Evolutionary conservation across 2,113 vertebrate species (phyloP).

Genomic region (Thalassarche chlororhynchos): DNA sequence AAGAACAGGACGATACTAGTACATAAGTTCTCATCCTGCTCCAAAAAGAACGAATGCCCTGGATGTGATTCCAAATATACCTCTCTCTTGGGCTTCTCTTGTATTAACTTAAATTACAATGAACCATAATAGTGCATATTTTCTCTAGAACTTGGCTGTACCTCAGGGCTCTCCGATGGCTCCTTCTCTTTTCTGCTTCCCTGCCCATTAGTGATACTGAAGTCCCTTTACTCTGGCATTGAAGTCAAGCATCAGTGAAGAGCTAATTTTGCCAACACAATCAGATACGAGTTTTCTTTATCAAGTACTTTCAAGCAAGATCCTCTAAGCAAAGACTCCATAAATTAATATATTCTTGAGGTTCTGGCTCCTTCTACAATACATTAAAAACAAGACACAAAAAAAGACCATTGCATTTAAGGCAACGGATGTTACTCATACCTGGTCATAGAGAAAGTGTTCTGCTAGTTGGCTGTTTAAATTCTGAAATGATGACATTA

Average conservation of each 20-base stretch:
- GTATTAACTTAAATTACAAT: slow-evolving; percentile 5
- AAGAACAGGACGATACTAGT: neutral
- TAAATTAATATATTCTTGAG: neutral
- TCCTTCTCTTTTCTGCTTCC: neutral
- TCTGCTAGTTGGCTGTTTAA: neutral
- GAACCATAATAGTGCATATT: slow-evolving; percentile 5
- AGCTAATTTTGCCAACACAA: neutral
- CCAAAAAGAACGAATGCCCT: neutral
- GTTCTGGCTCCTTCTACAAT: neutral
- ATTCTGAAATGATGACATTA: neutral
- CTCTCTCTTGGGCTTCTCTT: neutral
- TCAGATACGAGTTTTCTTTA: neutral
- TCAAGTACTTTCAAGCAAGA: neutral
- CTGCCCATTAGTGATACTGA: neutral
- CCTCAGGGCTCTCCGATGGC: neutral
- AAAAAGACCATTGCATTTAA: neutral
- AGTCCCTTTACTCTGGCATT: neutral
- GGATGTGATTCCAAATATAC: slow-evolving; percentile 8
- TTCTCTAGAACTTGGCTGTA: neutral
- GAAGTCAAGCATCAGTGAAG: neutral
- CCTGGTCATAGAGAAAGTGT: neutral
- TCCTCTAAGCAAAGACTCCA: neutral
- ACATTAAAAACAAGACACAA: neutral
- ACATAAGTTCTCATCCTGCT: neutral
- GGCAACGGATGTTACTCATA: neutral